These are phyloP conservation scores for Trinorchestia longiramus DNA, from an alignment of 1,140 invertebrate species.

Conservation along the genomic window DNA sequence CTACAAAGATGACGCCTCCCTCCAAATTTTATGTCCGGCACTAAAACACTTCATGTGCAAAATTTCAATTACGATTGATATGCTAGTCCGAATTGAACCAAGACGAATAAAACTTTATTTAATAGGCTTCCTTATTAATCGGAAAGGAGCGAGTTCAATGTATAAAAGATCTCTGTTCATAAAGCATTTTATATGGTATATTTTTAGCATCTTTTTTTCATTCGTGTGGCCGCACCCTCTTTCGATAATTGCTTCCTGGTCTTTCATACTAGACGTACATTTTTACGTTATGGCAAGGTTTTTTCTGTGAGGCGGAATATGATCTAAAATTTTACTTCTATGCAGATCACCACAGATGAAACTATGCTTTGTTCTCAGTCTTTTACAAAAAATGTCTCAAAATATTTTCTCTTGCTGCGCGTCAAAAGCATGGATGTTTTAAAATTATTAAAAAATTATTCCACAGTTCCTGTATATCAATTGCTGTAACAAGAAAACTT, in stretches of 20 bases:
- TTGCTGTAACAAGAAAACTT: neutral
- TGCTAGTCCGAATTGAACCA: conserved; percentile 26
- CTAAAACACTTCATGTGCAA: conserved; percentile 51
- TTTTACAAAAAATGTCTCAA: neutral
- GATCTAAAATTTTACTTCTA: neutral
- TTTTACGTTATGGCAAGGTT: neutral
- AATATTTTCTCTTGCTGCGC: neutral
- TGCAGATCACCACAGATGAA: neutral
- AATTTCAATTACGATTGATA: conserved; percentile 54
- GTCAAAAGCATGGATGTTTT: neutral
- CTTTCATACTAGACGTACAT: neutral
- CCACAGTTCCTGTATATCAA: too few species aligned
- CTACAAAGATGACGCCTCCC: conserved; percentile 38
- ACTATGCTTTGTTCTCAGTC: neutral
- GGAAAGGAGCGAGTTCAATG: neutral
- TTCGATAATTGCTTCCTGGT: conserved; percentile 42
- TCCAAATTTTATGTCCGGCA: conserved; percentile 35
- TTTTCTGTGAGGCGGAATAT: neutral
- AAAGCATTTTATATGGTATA: neutral
- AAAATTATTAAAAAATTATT: neutral
- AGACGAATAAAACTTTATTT: conserved; percentile 54
- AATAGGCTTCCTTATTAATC: conserved; percentile 45
- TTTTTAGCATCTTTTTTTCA: neutral
- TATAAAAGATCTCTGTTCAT: neutral
- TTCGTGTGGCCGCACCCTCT: neutral